phyloP scores from a whole-genome alignment of 2,797 vertebrate genomes.

The Smutsia gigantea region DNA sequence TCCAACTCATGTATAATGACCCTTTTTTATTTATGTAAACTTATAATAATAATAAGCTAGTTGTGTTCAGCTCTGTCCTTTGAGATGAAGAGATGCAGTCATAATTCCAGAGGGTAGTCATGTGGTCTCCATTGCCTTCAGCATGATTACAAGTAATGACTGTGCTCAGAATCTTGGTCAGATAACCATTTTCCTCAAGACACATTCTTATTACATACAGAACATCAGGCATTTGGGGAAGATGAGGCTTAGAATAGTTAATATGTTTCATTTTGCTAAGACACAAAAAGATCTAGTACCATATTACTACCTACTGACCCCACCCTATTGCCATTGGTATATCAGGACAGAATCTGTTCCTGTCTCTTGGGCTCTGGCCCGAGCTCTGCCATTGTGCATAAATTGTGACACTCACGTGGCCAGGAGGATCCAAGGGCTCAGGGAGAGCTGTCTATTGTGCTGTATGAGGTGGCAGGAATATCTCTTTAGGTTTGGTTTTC shows the following conservation, averaged over 20 bases:
- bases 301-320: not conserved
- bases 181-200: not conserved
- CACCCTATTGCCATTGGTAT: not conserved
- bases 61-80: conserved; percentile 55
- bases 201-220: conserved; percentile 35
- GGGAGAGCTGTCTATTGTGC: not conserved
- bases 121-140: conserved; percentile 28
- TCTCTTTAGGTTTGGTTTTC: conserved; percentile 72
- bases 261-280: conserved; percentile 26
- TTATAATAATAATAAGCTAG: conserved; percentile 71
- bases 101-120: conserved; percentile 13
- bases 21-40: conserved; percentile 64
- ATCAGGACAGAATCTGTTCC: not conserved
- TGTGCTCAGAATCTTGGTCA: conserved; percentile 32
- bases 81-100: conserved; percentile 32
- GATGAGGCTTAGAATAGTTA: not conserved
- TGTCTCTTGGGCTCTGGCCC: not conserved
- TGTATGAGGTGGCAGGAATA: conserved; percentile 46
- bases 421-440: not conserved
- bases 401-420: not conserved
- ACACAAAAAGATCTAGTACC: not conserved
- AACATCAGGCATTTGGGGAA: not conserved
- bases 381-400: not conserved
- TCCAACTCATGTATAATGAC: conserved; percentile 48
- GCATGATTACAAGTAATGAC: conserved; percentile 26